These are phyloP conservation scores for Nothobranchius furzeri DNA, from an alignment of 2,113 vertebrate species.

Conservation along the genomic window DNA sequence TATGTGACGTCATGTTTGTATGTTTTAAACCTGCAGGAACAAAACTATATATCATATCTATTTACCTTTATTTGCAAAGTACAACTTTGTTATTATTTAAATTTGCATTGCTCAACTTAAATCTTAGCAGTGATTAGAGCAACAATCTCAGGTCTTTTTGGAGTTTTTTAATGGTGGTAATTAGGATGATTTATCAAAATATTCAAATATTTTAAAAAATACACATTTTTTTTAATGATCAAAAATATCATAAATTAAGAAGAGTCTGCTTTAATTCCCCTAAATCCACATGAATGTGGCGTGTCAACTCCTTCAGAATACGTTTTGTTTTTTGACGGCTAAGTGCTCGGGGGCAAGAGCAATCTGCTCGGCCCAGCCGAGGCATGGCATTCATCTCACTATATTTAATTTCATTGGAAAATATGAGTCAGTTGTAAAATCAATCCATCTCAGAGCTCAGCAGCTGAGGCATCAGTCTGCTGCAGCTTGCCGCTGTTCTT, in stretches of 20 bases:
- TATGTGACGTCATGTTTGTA: background rate
- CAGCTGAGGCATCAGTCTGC: constrained; percentile 19
- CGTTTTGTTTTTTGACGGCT: background rate
- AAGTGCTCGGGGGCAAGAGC: background rate
- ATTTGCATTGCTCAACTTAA: background rate
- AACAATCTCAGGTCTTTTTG: too few species aligned
- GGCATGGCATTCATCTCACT: constrained; percentile 18
- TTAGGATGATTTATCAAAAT: too few species aligned
- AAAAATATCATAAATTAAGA: too few species aligned
- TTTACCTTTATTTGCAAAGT: constrained; percentile 9
- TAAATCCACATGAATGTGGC: background rate
- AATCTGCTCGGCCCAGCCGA: constrained; percentile 15
- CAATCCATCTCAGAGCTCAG: constrained; percentile 25
- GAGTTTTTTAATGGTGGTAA: too few species aligned
- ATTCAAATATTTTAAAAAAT: too few species aligned
- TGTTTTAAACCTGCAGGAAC: constrained; percentile 7
- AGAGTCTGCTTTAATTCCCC: background rate
- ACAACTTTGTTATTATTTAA: background rate
- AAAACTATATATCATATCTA: background rate
- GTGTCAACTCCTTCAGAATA: background rate
- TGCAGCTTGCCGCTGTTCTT: constrained; percentile 25
- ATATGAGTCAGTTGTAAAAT: constrained; percentile 42
- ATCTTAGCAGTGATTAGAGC: background rate
- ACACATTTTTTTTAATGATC: too few species aligned
- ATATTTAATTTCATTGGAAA: constrained; percentile 58